These are phyloP conservation scores for Danionella dracula DNA, from an alignment of 2,797 vertebrate genomes.

Conservation along the genomic window DNA sequence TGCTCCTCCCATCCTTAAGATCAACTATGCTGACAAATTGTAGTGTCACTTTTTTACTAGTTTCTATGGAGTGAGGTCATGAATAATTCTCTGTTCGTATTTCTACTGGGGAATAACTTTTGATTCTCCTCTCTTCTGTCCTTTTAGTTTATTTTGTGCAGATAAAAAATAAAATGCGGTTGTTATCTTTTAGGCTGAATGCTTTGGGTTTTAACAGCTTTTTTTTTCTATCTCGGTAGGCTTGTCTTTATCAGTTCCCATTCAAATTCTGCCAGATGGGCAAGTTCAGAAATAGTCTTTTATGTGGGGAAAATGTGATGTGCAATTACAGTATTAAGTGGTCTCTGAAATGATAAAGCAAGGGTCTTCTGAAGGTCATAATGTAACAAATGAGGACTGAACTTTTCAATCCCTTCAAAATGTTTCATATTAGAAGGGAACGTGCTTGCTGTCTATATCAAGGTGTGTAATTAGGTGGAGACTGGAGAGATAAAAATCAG, in stretches of 20 bases:
- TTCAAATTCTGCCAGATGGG: slow-evolving; percentile 65
- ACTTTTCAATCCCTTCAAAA: slow-evolving; percentile 24
- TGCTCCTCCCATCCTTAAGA: slow-evolving; percentile 64
- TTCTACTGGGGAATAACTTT: slow-evolving; percentile 51
- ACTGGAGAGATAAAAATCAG: background rate
- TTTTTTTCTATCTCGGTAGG: slow-evolving; percentile 41
- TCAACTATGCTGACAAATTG: slow-evolving; percentile 65
- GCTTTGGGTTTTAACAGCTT: slow-evolving; percentile 54
- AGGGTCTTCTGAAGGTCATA: slow-evolving; percentile 30
- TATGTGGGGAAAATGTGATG: slow-evolving; percentile 48
- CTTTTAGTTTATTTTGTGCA: slow-evolving; percentile 49
- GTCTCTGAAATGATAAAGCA: slow-evolving; percentile 52
- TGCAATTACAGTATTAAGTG: slow-evolving; percentile 47
- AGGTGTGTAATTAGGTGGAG: slow-evolving; percentile 20
- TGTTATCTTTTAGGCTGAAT: slow-evolving; percentile 56
- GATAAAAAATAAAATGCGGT: slow-evolving; percentile 54
- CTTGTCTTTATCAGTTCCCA: slow-evolving; percentile 61
- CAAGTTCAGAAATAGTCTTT: slow-evolving; percentile 60
- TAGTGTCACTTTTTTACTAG: slow-evolving; percentile 61
- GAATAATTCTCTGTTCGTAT: slow-evolving; percentile 64
- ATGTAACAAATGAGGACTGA: slow-evolving; percentile 13
- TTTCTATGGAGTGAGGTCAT: slow-evolving; percentile 50
- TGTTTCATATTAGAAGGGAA: slow-evolving; percentile 15
- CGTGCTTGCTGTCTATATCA: slow-evolving; percentile 6
- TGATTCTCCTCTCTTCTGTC: slow-evolving; percentile 50